Percentiles rank a stretch among this genome's conserved stretches.
phyloP scores from a whole-genome alignment of 2,113 vertebrate species.

The Pseudorhombus dupliciocellatus region DNA sequence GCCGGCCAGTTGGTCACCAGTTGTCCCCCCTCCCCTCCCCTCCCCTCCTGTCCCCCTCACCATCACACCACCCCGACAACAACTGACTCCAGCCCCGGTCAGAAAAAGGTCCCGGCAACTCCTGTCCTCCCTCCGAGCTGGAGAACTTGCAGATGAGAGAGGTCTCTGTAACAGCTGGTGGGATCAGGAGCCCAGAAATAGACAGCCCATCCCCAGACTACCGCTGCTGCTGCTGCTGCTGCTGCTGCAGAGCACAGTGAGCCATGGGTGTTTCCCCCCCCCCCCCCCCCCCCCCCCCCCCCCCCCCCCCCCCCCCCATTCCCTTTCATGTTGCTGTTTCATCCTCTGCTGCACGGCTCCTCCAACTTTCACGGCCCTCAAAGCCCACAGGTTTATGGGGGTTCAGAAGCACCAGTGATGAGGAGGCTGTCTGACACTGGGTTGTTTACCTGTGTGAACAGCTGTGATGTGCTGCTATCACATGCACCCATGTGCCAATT shows the following conservation, averaged over 20 bases:
- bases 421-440: not conserved
- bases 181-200: conserved; percentile 86
- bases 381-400: conserved; percentile 1
- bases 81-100: conserved; percentile 76
- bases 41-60: conserved; percentile 39
- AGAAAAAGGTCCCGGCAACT: conserved; percentile 85
- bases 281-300: conserved; percentile 44
- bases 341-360: conserved; percentile 62
- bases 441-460: not conserved
- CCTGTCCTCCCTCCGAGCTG: conserved; percentile 53
- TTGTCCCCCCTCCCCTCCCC: conserved; percentile 37
- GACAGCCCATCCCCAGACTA: conserved; percentile 70
- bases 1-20: conserved; percentile 75
- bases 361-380: conserved; percentile 44
- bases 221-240: conserved; percentile 53
- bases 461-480: not conserved
- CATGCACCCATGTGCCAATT: conserved; percentile 7
- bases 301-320: too few relatives aligned
- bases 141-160: conserved; percentile 76
- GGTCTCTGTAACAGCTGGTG: conserved; percentile 86
- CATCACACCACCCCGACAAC: conserved; percentile 74
- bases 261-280: conserved; percentile 70
- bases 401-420: not conserved
- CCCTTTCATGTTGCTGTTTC: conserved; percentile 68
- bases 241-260: conserved; percentile 55